phyloP scores from a whole-genome alignment of 1,140 invertebrate species.

The Zelostemma sp. region DNA sequence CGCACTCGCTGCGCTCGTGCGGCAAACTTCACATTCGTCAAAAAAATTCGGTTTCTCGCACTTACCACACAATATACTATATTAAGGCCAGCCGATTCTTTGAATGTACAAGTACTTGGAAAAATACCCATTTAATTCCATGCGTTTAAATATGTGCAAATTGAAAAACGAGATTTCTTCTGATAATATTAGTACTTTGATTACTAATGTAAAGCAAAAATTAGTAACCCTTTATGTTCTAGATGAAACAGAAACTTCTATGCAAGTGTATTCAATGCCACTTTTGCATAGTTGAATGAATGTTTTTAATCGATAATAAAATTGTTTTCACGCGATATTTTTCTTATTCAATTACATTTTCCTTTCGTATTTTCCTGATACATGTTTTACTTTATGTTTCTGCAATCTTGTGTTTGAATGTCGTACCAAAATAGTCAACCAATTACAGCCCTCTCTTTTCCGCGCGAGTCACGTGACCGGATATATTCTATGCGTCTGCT shows the following conservation, averaged over 20 bases:
- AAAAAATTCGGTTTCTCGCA: too few relatives aligned
- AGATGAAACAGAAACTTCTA: not conserved
- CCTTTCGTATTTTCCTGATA: not conserved
- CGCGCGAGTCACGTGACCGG: too few relatives aligned
- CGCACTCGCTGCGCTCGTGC: too few relatives aligned
- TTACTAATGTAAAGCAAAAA: not conserved
- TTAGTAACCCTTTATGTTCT: not conserved
- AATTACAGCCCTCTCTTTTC: too few relatives aligned
- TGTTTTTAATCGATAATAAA: too few relatives aligned
- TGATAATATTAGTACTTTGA: not conserved
- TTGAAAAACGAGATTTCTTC: not conserved
- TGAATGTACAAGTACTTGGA: not conserved
- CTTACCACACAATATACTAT: too few relatives aligned
- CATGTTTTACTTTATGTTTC: too few relatives aligned
- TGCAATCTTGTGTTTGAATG: too few relatives aligned
- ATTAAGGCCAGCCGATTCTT: not conserved
- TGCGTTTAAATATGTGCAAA: slow-evolving; percentile 12
- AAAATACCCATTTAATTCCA: slow-evolving; percentile 11
- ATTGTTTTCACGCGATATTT: not conserved
- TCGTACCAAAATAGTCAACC: not conserved
- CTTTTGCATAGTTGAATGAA: not conserved
- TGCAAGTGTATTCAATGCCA: not conserved
- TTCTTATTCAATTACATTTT: not conserved
- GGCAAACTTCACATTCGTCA: too few relatives aligned
- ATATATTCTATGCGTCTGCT: too few relatives aligned